Evolutionary conservation across 2,888 invertebrate genomes (phyloP).

Genomic region (Rosalia funebris): DNA sequence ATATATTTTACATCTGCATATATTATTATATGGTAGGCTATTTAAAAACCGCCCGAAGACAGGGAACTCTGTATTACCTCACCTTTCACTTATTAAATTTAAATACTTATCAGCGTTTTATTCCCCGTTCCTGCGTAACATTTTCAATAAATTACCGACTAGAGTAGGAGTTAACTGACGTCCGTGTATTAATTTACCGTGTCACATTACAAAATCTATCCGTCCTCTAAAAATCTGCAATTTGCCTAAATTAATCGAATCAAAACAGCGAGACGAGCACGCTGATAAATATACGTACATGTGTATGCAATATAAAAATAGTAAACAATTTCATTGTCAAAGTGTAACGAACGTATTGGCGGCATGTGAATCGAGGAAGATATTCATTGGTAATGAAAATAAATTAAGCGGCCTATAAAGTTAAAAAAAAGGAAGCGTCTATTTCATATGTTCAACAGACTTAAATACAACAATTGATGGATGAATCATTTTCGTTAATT

Average conservation of each 20-base stretch:
- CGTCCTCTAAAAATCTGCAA: too few species aligned
- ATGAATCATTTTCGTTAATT: constrained; percentile 30
- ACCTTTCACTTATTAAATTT: background rate
- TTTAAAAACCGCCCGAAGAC: background rate
- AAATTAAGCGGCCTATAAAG: constrained; percentile 21
- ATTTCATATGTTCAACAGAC: background rate
- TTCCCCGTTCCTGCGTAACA: background rate
- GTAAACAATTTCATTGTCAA: constrained; percentile 30
- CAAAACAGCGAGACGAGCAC: background rate
- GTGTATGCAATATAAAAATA: constrained; percentile 5
- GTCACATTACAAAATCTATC: background rate
- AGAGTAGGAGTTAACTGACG: background rate
- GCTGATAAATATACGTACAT: too few species aligned
- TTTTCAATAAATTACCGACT: background rate
- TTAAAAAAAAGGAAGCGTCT: constrained; percentile 19
- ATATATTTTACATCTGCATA: too few species aligned
- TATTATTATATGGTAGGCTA: background rate
- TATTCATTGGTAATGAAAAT: constrained; percentile 19
- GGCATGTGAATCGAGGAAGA: constrained; percentile 14
- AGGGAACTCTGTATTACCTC: background rate
- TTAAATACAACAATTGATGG: constrained; percentile 1
- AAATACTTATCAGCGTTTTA: background rate
- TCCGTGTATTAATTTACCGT: background rate
- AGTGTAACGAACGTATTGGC: constrained; percentile 28
- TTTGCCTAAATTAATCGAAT: background rate